Evolutionary conservation across 2,113 vertebrate genomes (phyloP), one percentile per base, ranked within the genome.

Genomic region (Heteronetta atricapilla): DNA sequence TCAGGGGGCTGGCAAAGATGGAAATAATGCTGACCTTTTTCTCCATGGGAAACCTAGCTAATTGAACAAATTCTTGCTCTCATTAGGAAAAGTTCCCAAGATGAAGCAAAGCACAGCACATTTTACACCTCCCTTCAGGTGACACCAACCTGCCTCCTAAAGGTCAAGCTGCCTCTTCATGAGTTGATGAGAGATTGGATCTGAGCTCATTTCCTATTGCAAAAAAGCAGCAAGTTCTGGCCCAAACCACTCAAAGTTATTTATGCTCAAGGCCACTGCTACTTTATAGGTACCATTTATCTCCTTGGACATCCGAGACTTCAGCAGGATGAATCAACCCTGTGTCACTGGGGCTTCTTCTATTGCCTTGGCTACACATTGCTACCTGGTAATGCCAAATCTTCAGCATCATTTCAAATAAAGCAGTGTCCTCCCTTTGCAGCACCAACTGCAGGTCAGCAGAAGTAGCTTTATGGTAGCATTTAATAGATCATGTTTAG

Each of bases 1-100:
- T 44, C 77, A 60, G 31, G 68, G 82, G 79, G 36, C 40, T 50
- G 78, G 42, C 21, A 64, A 86, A 78, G 73, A 82, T 66, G 72
- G 58, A 86, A 95, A 93, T 38, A 68, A 75, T 4, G 2, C 17
- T 93, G 95, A 96, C 94, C 94, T 97, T 97, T 97, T 97, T 93
- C 95, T 92, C 80, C 52, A 80, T 3, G 2, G 64, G 81, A 96
- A 94, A 72, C 46, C 17, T 4, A 60, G 64, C 64, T 96, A 90
- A 93, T 89, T 92, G 90, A 93, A 79, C 55, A 83, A 64, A 59
- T 94, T 90, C 60, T 68, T 44, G 40, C 53, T 23, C 75, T 93
- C 94, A 75, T 95, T 89, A 94, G 90, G 92, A 92, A 93, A 93
- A 94, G 88, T 86, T 93, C 92, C 89, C 62, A 78, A 78, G 67